These are phyloP conservation scores for Alexandromys fortis DNA, from an alignment of 2,113 vertebrate genomes.

Conservation along the genomic window DNA sequence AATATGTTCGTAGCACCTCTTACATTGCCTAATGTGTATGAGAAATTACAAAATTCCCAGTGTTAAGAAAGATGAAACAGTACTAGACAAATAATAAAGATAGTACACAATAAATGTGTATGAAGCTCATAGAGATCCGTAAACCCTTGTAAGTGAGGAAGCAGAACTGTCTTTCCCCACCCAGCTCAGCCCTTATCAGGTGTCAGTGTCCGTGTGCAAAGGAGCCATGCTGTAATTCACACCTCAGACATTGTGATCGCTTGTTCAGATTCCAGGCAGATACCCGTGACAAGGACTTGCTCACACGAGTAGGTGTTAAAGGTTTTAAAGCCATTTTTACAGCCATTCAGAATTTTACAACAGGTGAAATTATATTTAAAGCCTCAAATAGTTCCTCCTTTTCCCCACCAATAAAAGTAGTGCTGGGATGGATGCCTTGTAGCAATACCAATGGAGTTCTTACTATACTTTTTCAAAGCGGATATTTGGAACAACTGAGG, in stretches of 20 bases:
- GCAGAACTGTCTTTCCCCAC: not conserved
- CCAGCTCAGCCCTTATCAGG: not conserved
- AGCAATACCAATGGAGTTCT: not conserved
- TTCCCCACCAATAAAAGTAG: not conserved
- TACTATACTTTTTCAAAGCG: not conserved
- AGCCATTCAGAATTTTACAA: slow-evolving; percentile 58
- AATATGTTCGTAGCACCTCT: not conserved
- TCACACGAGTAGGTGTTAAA: slow-evolving; percentile 44
- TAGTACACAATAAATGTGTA: not conserved
- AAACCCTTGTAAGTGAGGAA: not conserved
- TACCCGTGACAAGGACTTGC: not conserved
- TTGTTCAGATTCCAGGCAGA: slow-evolving; percentile 33
- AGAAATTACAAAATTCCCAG: not conserved
- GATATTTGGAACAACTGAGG: not conserved
- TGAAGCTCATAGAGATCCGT: not conserved
- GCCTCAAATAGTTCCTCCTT: slow-evolving; percentile 5
- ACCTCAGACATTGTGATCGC: not conserved
- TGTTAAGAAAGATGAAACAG: not conserved
- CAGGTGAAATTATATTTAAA: slow-evolving; percentile 52
- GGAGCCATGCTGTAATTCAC: not conserved
- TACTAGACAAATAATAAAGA: not conserved
- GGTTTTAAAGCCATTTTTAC: slow-evolving; percentile 61
- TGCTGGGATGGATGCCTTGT: slow-evolving; percentile 33
- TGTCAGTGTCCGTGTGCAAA: not conserved
- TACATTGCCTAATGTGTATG: not conserved